These are phyloP conservation scores for Ceratoteleas bidentatus DNA, from an alignment of 1,140 invertebrate genomes.

Conservation along the genomic window DNA sequence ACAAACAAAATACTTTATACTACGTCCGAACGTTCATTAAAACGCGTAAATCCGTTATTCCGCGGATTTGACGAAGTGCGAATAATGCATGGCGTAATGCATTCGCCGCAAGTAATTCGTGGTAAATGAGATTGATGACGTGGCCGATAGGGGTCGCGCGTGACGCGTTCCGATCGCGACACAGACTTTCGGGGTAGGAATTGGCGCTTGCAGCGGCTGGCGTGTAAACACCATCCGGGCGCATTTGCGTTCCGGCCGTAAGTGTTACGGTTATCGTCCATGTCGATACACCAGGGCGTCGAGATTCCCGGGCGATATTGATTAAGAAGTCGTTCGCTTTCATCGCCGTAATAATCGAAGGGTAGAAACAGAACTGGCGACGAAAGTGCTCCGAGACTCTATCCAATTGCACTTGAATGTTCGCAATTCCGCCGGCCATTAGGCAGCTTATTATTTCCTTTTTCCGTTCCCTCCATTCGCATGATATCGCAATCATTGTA, in stretches of 20 bases:
- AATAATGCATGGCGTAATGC: slow-evolving; percentile 16
- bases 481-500: slow-evolving; percentile 65
- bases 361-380: slow-evolving; percentile 66
- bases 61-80: slow-evolving; percentile 1
- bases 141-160: slow-evolving; percentile 3
- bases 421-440: slow-evolving; percentile 73
- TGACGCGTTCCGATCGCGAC: slow-evolving; percentile 12
- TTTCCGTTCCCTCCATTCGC: slow-evolving; percentile 59
- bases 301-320: slow-evolving; percentile 70
- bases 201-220: slow-evolving; percentile 6
- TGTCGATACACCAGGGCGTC: slow-evolving; percentile 29
- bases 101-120: slow-evolving; percentile 38
- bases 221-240: slow-evolving; percentile 49
- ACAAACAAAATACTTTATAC: slow-evolving; percentile 51
- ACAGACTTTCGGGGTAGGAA: slow-evolving; percentile 27
- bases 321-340: slow-evolving; percentile 74
- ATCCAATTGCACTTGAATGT: slow-evolving; percentile 76
- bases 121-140: slow-evolving; percentile 49
- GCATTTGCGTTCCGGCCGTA: slow-evolving; percentile 21
- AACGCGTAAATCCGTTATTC: slow-evolving; percentile 27
- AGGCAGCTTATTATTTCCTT: slow-evolving; percentile 77
- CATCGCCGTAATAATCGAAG: slow-evolving; percentile 58
- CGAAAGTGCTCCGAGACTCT: slow-evolving; percentile 70
- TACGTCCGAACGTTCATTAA: slow-evolving; percentile 31
- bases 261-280: slow-evolving; percentile 63